A percentile compares a stretch with the other conserved stretches of the same genome.
phyloP scores from a whole-genome alignment of 2,797 vertebrate genomes.

The Prionace glauca region DNA sequence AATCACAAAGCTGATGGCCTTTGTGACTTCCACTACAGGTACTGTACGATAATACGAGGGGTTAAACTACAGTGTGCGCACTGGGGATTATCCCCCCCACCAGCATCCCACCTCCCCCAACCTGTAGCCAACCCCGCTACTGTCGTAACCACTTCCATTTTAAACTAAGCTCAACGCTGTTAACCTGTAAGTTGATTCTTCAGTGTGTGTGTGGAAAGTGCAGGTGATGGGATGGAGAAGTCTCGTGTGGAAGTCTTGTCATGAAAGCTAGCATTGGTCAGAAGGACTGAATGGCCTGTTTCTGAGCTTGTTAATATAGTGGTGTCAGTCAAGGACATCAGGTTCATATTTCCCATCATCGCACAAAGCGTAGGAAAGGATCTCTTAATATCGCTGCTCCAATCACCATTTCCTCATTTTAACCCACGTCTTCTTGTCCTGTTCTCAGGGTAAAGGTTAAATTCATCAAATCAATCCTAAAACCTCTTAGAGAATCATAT shows the following conservation, averaged over 20 bases:
- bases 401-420: too few relatives aligned
- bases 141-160: background rate
- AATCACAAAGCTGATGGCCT: background rate
- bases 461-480: background rate
- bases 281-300: background rate
- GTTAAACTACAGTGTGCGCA: background rate
- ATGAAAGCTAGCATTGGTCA: background rate
- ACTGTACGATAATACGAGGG: background rate
- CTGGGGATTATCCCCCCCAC: background rate
- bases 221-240: background rate
- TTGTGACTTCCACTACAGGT: conserved; percentile 18
- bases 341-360: background rate
- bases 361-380: background rate
- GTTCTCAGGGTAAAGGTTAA: background rate
- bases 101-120: background rate
- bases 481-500: background rate
- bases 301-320: background rate
- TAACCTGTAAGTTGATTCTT: background rate
- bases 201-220: background rate
- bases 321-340: background rate
- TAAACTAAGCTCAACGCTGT: too few relatives aligned
- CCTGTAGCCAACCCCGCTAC: background rate
- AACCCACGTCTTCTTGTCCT: background rate
- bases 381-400: background rate
- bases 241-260: too few relatives aligned